These are phyloP conservation scores for Poeciliopsis presidionis DNA, from an alignment of 2,797 vertebrate species.

Conservation along the genomic window DNA sequence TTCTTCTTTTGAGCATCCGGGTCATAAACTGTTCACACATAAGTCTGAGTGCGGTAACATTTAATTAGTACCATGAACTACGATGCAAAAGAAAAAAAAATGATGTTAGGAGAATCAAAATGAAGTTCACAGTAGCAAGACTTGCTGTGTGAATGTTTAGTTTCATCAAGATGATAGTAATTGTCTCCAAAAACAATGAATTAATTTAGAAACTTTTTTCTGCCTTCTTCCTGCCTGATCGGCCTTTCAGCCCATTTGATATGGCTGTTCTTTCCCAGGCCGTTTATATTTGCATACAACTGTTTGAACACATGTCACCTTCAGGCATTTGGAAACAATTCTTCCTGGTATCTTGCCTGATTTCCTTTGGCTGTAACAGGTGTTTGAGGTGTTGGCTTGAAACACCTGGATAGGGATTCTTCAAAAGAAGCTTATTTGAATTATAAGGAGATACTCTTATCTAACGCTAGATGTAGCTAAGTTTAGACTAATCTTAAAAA, in stretches of 20 bases:
- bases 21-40: too few relatives aligned
- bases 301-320: not conserved
- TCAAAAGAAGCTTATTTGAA: not conserved
- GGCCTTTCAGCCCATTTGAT: not conserved
- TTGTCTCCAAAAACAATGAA: not conserved
- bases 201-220: not conserved
- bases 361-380: not conserved
- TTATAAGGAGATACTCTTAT: not conserved
- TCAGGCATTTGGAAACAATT: not conserved
- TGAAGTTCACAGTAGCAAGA: too few relatives aligned
- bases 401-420: not conserved
- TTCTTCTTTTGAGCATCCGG: too few relatives aligned
- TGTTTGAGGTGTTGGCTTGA: not conserved
- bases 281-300: not conserved
- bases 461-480: not conserved
- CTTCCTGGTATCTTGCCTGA: not conserved
- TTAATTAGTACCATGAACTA: too few relatives aligned
- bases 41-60: too few relatives aligned
- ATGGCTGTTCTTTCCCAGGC: not conserved
- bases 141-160: not conserved
- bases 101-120: too few relatives aligned
- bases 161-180: not conserved
- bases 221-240: not conserved
- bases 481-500: not conserved
- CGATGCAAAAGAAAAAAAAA: too few relatives aligned